Base-by-base conservation (phyloP, 1,140 invertebrate species). In the Bombus impatiens region DNA sequence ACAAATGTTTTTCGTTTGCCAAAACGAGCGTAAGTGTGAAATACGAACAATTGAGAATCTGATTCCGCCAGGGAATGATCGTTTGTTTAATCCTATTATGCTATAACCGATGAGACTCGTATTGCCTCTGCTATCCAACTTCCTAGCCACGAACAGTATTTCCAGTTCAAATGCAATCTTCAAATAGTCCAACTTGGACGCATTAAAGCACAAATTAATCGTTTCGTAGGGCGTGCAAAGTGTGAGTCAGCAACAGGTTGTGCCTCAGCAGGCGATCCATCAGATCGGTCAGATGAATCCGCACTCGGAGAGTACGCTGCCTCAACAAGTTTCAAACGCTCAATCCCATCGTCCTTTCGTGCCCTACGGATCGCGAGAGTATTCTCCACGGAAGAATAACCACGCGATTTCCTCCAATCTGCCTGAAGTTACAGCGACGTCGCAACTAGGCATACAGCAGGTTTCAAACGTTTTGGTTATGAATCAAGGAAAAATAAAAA, bases 321-420 rank as follows among this genome's bases (percentile, higher is more conserved):
- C 70, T 68, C 86, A 57, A 65, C 89, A 81, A 25, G 35, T 32
- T 10, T 40, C 68, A 3, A 78, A 82, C 35, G 35, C 25, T 53
- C 90, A 91, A 13, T 10, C 42, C 6, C 91, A 92, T 79, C 89
- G 91, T 22, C 88, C 91, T 42, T 90, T 87, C 78, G 91, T 89
- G 4, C 82, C 90, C 35, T 80, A 79, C 28, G 42, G 71, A 2
- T 5, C 47, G 53, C 74, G 76, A 28, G 59, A 81, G 1, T 42
- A 44, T 3, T 82, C 32, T 10, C 32, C 57, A 5, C 70, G 25
- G 42, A 78, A 74, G 32, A 65, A 28, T 37, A 3, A 25, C 37
- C 65, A 59, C 2, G 10, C 40, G 8, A 13, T 13, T 22, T 15
- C 32, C 13, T 70, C 47, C 42, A 32, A 10, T 25, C 44, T 59